Percentiles rank a stretch among this genome's conserved stretches.
phyloP scores from a whole-genome alignment of 2,113 vertebrate genomes.

The Perca flavescens region DNA sequence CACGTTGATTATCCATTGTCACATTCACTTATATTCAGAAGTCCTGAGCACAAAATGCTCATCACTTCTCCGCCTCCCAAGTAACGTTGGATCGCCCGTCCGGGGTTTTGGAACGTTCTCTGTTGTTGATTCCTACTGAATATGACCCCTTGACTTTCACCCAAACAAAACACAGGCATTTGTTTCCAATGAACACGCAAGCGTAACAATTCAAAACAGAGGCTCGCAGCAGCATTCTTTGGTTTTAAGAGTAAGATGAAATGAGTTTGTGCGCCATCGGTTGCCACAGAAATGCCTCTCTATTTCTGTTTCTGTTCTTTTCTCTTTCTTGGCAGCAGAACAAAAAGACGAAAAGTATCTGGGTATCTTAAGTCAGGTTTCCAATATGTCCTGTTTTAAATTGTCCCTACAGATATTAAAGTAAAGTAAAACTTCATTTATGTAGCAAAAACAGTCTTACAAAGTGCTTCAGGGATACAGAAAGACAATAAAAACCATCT shows the following conservation, averaged over 20 bases:
- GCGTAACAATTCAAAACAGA: constrained; percentile 66
- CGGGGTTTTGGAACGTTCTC: constrained; percentile 19
- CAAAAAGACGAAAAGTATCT: background rate
- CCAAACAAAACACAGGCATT: constrained; percentile 66
- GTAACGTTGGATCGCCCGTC: background rate
- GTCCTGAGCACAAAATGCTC: background rate
- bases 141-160: constrained; percentile 55
- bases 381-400: background rate
- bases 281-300: constrained; percentile 41
- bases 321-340: constrained; percentile 1
- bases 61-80: background rate
- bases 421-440: too few species aligned
- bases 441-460: too few species aligned
- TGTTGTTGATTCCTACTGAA: constrained; percentile 64
- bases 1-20: background rate
- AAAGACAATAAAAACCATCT: too few species aligned
- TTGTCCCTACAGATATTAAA: background rate
- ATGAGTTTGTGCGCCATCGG: constrained; percentile 20
- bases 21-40: background rate
- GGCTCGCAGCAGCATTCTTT: constrained; percentile 47
- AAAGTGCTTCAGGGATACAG: too few species aligned
- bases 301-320: constrained; percentile 15
- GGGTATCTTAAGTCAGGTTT: too few species aligned
- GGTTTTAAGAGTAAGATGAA: constrained; percentile 49
- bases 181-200: constrained; percentile 73